A percentile compares a stretch with the other conserved stretches of the same genome.
phyloP scores from a whole-genome alignment of 2,888 invertebrate genomes.

The Monopis laevigella region DNA sequence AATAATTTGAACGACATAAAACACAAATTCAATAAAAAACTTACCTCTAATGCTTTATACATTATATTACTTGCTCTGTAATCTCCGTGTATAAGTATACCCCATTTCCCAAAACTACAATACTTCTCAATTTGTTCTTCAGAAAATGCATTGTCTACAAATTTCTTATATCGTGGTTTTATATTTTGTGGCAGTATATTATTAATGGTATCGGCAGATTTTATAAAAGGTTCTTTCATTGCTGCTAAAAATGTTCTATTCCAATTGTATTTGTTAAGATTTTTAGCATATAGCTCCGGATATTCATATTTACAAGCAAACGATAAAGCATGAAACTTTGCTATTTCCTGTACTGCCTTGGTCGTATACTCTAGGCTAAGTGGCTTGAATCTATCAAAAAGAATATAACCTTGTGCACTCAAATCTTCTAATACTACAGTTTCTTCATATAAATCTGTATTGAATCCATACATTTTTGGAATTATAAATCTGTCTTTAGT shows the following conservation, averaged over 20 bases:
- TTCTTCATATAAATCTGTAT: conserved; percentile 26
- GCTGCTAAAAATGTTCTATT: not conserved
- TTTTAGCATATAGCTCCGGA: conserved; percentile 4
- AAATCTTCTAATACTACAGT: conserved; percentile 41
- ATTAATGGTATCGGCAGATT: conserved; percentile 13
- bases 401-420: conserved; percentile 27
- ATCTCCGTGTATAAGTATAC: conserved; percentile 8
- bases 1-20: too few relatives aligned
- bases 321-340: conserved; percentile 47
- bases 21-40: too few relatives aligned
- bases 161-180: not conserved
- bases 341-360: conserved; percentile 31
- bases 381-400: conserved; percentile 31
- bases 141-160: not conserved
- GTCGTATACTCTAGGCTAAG: conserved; percentile 39
- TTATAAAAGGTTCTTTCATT: not conserved
- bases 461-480: conserved; percentile 22
- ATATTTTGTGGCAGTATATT: not conserved
- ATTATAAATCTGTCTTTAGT: conserved; percentile 15
- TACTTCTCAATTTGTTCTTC: conserved; percentile 3
- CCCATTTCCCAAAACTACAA: not conserved
- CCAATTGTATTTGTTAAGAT: not conserved
- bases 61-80: conserved; percentile 11
- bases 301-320: conserved; percentile 21
- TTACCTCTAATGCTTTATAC: too few relatives aligned